Conservation (phyloP, 1,140 invertebrate species). For the Caenorhabditis remanei region DNA sequence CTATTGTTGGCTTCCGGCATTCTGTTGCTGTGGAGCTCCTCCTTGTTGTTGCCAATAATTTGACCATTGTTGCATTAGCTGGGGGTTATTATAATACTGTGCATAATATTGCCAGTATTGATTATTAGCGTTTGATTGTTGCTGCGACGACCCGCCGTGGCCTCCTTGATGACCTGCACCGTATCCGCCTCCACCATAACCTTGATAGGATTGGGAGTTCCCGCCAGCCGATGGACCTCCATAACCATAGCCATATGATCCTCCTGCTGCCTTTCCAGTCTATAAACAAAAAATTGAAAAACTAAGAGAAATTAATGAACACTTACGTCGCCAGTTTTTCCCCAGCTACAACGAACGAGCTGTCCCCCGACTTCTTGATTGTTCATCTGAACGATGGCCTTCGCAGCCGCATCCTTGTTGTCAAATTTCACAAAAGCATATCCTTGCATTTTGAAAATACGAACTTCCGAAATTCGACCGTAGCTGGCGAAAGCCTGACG, state of each 20-base stretch:
- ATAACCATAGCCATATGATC: conserved; percentile 37
- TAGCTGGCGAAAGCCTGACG: conserved; percentile 94
- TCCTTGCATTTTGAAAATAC: conserved; percentile 99
- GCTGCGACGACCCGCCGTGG: conserved; percentile 33
- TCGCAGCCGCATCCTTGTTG: conserved; percentile 96
- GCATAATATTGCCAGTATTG: conserved; percentile 70
- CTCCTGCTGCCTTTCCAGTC: conserved; percentile 6
- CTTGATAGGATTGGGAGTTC: conserved; percentile 5
- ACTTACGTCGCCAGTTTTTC: conserved; percentile 83
- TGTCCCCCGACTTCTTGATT: conserved; percentile 97
- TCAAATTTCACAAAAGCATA: conserved; percentile 98
- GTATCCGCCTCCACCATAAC: conserved; percentile 11
- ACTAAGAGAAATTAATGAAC: not conserved
- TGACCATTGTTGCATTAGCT: conserved; percentile 66
- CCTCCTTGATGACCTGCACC: not conserved
- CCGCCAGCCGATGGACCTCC: conserved; percentile 12
- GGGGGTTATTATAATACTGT: conserved; percentile 72
- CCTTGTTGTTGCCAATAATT: conserved; percentile 54
- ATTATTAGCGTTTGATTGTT: conserved; percentile 45
- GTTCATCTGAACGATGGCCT: conserved; percentile 95
- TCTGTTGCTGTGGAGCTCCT: conserved; percentile 37
- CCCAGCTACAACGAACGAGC: conserved; percentile 98
- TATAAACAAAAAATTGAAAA: not conserved
- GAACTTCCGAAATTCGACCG: conserved; percentile 95
- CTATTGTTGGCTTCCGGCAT: conserved; percentile 25